These are phyloP conservation scores for Balanococcus diminutus DNA, from an alignment of 2,888 invertebrate species.

Conservation along the genomic window DNA sequence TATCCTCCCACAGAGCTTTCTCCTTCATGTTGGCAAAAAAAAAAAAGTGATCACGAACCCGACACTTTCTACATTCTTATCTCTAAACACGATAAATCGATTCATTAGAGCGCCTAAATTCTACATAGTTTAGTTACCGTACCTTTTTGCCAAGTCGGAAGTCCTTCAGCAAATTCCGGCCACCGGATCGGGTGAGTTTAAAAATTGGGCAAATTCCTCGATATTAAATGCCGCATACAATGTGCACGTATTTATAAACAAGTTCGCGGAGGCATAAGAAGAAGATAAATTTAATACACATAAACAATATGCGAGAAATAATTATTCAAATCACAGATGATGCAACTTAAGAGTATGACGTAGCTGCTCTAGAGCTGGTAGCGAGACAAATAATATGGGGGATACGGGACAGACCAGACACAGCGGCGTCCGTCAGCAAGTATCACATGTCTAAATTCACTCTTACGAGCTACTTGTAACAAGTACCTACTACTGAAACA, in stretches of 20 bases:
- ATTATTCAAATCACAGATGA: conserved; percentile 6
- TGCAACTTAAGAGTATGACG: conserved; percentile 14
- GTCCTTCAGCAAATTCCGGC: too few relatives aligned
- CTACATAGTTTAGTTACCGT: too few relatives aligned
- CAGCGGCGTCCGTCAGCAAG: too few relatives aligned
- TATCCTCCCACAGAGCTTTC: not conserved
- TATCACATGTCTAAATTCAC: too few relatives aligned
- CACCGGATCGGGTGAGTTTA: too few relatives aligned
- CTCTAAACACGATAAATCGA: not conserved
- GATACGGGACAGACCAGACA: too few relatives aligned
- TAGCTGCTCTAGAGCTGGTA: not conserved
- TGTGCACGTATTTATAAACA: not conserved
- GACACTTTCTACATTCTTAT: not conserved
- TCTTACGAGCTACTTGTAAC: not conserved
- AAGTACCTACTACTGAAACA: not conserved
- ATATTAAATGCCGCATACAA: too few relatives aligned
- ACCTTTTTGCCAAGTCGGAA: too few relatives aligned
- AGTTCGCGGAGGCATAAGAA: not conserved
- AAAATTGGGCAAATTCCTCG: too few relatives aligned
- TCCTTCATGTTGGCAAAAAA: not conserved
- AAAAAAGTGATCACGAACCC: not conserved
- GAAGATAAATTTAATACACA: not conserved
- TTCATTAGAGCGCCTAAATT: not conserved
- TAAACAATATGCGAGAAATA: not conserved
- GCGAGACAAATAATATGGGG: too few relatives aligned